These are phyloP conservation scores for Bedellia somnulentella DNA, from an alignment of 2,888 invertebrate species.

Conservation along the genomic window DNA sequence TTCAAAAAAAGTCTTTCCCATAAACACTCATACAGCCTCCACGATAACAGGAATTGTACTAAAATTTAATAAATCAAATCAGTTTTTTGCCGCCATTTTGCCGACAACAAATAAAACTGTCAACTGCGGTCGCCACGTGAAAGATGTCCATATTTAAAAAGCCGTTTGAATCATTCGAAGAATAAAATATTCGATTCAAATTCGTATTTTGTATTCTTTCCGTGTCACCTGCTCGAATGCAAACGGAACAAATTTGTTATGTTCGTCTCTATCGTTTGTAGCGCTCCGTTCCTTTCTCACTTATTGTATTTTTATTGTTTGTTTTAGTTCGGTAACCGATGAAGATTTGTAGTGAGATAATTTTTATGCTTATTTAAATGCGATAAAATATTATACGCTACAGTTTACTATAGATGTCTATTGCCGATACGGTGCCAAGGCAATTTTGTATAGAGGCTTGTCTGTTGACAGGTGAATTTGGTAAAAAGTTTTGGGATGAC, in stretches of 20 bases:
- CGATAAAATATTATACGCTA: slow-evolving; percentile 43
- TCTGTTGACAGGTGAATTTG: slow-evolving; percentile 47
- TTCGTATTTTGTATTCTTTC: slow-evolving; percentile 61
- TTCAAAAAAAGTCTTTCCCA: too few relatives aligned
- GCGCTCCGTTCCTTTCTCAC: slow-evolving; percentile 18
- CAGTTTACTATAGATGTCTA: slow-evolving; percentile 35
- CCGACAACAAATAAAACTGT: slow-evolving; percentile 57
- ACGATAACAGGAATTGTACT: slow-evolving; percentile 37
- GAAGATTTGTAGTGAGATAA: slow-evolving; percentile 48
- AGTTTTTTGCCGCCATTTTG: slow-evolving; percentile 31
- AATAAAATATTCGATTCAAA: slow-evolving; percentile 57
- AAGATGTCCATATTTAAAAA: slow-evolving; percentile 57
- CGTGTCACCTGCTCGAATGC: slow-evolving; percentile 54
- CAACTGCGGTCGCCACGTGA: slow-evolving; percentile 47
- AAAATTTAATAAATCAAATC: slow-evolving; percentile 51
- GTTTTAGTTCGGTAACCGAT: slow-evolving; percentile 31
- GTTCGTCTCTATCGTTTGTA: slow-evolving; percentile 19
- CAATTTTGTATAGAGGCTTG: slow-evolving; percentile 33
- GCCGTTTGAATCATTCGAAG: slow-evolving; percentile 55
- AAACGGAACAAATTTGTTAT: slow-evolving; percentile 45
- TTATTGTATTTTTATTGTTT: slow-evolving; percentile 35
- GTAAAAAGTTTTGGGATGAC: too few relatives aligned
- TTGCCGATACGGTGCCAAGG: slow-evolving; percentile 28
- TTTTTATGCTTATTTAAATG: slow-evolving; percentile 48
- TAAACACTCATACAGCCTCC: too few relatives aligned